These are phyloP conservation scores for Enteromius trimaculatus DNA, from an alignment of 2,797 vertebrate genomes.

Conservation along the genomic window DNA sequence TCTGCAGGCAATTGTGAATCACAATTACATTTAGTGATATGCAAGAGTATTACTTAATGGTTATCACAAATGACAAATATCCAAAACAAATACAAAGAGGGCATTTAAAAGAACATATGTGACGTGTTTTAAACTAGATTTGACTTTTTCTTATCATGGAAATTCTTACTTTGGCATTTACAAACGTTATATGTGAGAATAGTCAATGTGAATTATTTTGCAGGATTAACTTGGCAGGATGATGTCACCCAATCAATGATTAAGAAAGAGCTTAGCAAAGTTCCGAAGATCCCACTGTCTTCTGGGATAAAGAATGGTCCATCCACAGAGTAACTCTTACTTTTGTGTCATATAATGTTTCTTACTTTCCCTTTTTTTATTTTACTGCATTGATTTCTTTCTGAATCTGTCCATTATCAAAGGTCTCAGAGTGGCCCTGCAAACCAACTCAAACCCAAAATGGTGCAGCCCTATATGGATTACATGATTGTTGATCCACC, in stretches of 20 bases:
- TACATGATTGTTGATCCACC: conserved; percentile 81
- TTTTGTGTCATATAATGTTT: neutral
- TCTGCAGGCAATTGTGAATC: too few species aligned
- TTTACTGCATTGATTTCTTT: conserved; percentile 12
- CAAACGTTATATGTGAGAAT: neutral
- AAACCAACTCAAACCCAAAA: conserved; percentile 63
- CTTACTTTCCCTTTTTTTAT: neutral
- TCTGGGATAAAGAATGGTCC: conserved; percentile 61
- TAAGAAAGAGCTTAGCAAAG: conserved; percentile 85
- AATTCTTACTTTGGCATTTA: neutral
- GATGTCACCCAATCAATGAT: conserved; percentile 90
- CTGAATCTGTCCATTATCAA: conserved; percentile 1
- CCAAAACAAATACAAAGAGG: neutral
- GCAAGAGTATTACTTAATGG: neutral
- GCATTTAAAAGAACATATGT: neutral
- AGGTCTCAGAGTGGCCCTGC: conserved; percentile 29
- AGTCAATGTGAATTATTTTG: conserved; percentile 16
- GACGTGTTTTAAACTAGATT: neutral
- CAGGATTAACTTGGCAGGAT: conserved; percentile 93
- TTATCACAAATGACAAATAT: neutral
- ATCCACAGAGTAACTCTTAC: conserved; percentile 50
- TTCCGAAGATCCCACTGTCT: conserved; percentile 77
- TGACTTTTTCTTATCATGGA: neutral
- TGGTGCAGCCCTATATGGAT: conserved; percentile 83
- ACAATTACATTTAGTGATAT: neutral